A percentile compares a stretch with the other conserved stretches of the same genome.
Evolutionary conservation across 2,888 invertebrate genomes (phyloP).

Genomic region (Thelaira solivaga): DNA sequence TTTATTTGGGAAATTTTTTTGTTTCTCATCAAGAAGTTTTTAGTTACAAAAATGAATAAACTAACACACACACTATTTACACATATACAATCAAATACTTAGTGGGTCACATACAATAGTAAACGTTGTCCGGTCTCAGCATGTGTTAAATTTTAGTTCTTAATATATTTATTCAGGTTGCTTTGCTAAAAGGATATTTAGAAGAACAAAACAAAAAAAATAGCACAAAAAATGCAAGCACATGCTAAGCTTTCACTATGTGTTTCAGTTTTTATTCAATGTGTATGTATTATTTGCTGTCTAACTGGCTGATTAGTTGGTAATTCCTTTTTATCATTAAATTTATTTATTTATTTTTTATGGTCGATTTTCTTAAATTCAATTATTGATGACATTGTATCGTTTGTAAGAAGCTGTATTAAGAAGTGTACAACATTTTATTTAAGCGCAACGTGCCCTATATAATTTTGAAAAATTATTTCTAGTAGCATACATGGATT

Average conservation of each 20-base stretch:
- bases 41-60: constrained; percentile 10
- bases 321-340: constrained; percentile 26
- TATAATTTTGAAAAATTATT: constrained; percentile 18
- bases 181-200: background rate
- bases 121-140: constrained; percentile 23
- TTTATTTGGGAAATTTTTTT: background rate
- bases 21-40: constrained; percentile 34
- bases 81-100: background rate
- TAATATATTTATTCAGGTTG: constrained; percentile 33
- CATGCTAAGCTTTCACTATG: background rate
- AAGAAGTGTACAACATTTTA: constrained; percentile 30
- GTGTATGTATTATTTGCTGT: background rate
- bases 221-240: no score
- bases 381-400: constrained; percentile 54
- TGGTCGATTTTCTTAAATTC: constrained; percentile 56
- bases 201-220: background rate
- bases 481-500: constrained; percentile 1
- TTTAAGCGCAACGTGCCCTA: constrained; percentile 3
- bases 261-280: background rate
- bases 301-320: constrained; percentile 12
- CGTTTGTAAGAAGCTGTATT: constrained; percentile 25
- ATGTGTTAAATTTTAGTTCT: constrained; percentile 36
- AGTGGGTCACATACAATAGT: background rate
- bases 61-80: background rate
- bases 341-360: constrained; percentile 19